A percentile compares a stretch with the other conserved stretches of the same genome.
phyloP scores from a whole-genome alignment of 2,797 vertebrate genomes.

The Notolabrus celidotus region DNA sequence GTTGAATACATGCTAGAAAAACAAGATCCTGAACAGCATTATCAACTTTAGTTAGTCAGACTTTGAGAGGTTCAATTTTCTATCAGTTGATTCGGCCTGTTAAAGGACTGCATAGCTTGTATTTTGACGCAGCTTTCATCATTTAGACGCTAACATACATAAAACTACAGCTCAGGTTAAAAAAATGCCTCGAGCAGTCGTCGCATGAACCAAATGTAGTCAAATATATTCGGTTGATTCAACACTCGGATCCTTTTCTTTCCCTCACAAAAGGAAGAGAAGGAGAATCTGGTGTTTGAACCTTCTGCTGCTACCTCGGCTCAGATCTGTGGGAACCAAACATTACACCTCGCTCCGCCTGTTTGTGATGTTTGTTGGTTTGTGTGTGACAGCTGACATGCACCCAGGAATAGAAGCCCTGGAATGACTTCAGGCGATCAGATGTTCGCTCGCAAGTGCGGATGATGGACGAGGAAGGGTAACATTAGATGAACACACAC shows the following conservation, averaged over 20 bases:
- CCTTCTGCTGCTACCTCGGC: background rate
- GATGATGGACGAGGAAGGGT: conserved; percentile 63
- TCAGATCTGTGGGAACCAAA: conserved; percentile 14
- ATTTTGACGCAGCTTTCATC: too few species aligned
- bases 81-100: too few species aligned
- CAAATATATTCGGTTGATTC: background rate
- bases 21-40: too few species aligned
- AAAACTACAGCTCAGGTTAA: too few species aligned
- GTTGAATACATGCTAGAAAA: too few species aligned
- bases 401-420: conserved; percentile 69
- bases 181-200: background rate
- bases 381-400: conserved; percentile 68
- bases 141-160: too few species aligned
- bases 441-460: conserved; percentile 52
- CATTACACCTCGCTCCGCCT: conserved; percentile 16
- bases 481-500: conserved; percentile 55
- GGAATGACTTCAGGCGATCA: conserved; percentile 66
- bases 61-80: too few species aligned
- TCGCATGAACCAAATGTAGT: background rate
- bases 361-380: conserved; percentile 39
- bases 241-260: background rate
- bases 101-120: too few species aligned
- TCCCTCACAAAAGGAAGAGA: background rate
- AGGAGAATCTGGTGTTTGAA: background rate
- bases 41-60: too few species aligned